phyloP scores from a whole-genome alignment of 2,113 vertebrate species.

The Mesocricetus auratus region DNA sequence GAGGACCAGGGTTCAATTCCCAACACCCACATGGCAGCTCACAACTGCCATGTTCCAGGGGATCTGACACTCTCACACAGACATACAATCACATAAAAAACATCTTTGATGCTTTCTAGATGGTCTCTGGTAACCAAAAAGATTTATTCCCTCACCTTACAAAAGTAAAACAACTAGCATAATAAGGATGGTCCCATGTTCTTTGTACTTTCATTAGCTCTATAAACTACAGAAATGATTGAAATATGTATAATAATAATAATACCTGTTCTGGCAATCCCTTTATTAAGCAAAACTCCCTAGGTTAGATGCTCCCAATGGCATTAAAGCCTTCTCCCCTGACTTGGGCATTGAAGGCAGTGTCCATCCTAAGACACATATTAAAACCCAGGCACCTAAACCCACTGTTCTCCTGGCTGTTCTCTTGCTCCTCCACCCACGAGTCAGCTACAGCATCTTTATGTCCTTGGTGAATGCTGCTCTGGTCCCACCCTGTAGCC shows the following conservation, averaged over 20 bases:
- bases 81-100: too few species aligned
- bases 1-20: too few species aligned
- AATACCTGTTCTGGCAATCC: too few species aligned
- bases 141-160: background rate
- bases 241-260: background rate
- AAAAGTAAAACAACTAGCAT: background rate
- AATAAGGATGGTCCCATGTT: background rate
- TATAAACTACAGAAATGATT: background rate
- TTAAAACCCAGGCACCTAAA: background rate
- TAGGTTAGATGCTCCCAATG: background rate
- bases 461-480: background rate
- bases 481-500: background rate
- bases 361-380: background rate
- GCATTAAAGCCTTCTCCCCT: background rate
- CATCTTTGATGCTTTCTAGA: background rate
- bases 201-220: conserved; percentile 4
- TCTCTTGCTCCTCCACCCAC: background rate
- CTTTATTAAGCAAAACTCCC: background rate
- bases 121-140: background rate
- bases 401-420: background rate
- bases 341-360: background rate
- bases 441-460: background rate
- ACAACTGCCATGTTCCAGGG: too few species aligned
- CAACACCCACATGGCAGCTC: too few species aligned
- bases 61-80: too few species aligned